Evolutionary conservation across 1,140 invertebrate species (phyloP), one percentile per base, ranked within the genome.

Genomic region (Diachasma alloeum): DNA sequence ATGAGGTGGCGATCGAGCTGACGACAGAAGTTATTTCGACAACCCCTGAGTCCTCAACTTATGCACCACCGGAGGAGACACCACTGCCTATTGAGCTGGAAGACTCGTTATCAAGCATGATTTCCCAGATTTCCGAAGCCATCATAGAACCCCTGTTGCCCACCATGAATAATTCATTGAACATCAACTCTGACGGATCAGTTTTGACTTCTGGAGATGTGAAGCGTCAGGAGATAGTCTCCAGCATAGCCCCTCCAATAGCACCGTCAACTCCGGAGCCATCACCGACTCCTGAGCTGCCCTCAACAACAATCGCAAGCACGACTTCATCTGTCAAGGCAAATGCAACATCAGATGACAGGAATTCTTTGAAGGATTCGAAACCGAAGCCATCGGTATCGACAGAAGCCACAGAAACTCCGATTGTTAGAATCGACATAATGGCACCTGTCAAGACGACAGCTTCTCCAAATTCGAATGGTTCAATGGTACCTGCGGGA

Each of bases 21-120:
- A 15, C 10, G n/a, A 66, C 26, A 13, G 4, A 31, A 31, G 13
- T 9, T n/a, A 26, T 6, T 15, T 66, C 24, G 4, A 66, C 9
- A n/a, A 66, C 5, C 24, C 53, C 24, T 31, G 59, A 31, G 31
- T 36, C 59, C 31, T 31, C 15, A 4, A 66, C 22, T 13, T 46
- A 11, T 46, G 1, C 24, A 37, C 66, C 15, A 68, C 17, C 13
- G n/a, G 0, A 37, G n/a, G 36, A 39, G 3, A 19, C 59, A 15
- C 76, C 81, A 31, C 79, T 88, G 10, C 72, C 87, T 10, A 83
- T 78, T 3, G 87, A 88, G 71, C 74, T 89, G 11, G 83, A 83
- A 15, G 83, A 87, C 71, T 89, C 88, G 0, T 74, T 89, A 37
- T 85, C 87, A 4, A 89, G 84, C 46, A 83, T 89, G 63, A 86